A percentile compares a stretch with the other conserved stretches of the same genome.
Conservation (phyloP, 2,113 vertebrate genomes). For the Oenanthe melanoleuca region DNA sequence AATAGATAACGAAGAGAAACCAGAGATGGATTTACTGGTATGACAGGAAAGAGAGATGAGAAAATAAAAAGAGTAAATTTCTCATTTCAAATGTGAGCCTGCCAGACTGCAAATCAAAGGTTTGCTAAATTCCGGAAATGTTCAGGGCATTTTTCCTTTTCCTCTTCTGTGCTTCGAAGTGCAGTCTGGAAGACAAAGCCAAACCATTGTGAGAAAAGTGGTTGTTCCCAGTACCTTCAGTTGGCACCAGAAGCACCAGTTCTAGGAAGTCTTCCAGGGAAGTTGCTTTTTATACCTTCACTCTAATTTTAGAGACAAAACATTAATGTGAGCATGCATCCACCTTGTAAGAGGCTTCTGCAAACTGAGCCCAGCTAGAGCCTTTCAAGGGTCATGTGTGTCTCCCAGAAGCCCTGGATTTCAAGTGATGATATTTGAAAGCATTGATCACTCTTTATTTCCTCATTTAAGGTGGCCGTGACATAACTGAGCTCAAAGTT, state of each 20-base stretch:
- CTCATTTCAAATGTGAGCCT: background rate
- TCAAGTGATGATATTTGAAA: background rate
- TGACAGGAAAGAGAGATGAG: background rate
- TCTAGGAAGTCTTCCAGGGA: conserved; percentile 34
- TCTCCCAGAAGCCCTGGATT: background rate
- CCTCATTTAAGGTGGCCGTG: background rate
- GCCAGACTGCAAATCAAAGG: background rate
- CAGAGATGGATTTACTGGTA: background rate
- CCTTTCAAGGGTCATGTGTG: background rate
- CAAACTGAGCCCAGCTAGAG: background rate
- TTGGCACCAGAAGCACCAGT: background rate
- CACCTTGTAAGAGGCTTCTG: background rate
- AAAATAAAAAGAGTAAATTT: background rate
- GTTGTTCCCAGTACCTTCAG: conserved; percentile 19
- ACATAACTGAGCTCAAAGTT: background rate
- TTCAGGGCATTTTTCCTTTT: conserved; percentile 5
- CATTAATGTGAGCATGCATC: background rate
- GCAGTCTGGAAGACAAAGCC: background rate
- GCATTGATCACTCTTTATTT: background rate
- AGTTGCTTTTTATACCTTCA: background rate
- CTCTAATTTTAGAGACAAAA: conserved; percentile 42
- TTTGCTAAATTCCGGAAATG: background rate
- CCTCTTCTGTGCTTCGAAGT: background rate
- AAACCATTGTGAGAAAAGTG: background rate
- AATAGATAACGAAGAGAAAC: background rate